Evolutionary conservation across 2,113 vertebrate genomes (phyloP).

Genomic region (Mola mola): DNA sequence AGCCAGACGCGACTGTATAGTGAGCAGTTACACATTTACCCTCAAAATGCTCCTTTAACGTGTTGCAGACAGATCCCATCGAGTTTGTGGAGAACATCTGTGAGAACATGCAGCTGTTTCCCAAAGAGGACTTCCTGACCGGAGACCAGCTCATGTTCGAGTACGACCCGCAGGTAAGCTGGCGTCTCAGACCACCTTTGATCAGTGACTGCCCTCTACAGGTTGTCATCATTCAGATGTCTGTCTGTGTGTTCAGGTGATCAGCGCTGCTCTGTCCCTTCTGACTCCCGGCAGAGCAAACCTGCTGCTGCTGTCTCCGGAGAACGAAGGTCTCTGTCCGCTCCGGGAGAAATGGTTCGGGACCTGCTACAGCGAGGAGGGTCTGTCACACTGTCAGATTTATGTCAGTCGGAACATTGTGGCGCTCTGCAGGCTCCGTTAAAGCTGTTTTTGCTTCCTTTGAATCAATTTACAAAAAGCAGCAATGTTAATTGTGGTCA

Average conservation of each 20-base stretch:
- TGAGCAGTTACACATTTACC: too few relatives aligned
- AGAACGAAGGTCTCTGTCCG: conserved; percentile 88
- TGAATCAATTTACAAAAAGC: too few relatives aligned
- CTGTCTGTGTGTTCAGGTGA: conserved; percentile 80
- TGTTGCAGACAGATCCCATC: conserved; percentile 91
- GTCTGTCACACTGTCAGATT: too few relatives aligned
- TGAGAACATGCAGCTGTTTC: conserved; percentile 97
- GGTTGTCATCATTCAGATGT: too few relatives aligned
- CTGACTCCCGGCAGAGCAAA: conserved; percentile 89
- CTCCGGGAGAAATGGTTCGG: conserved; percentile 93
- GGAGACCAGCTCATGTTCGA: conserved; percentile 95
- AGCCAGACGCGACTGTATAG: too few relatives aligned
- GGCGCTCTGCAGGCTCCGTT: not conserved
- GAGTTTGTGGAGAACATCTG: conserved; percentile 95
- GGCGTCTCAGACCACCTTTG: not conserved
- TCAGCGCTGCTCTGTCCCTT: conserved; percentile 84
- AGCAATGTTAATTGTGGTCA: too few relatives aligned
- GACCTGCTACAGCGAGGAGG: conserved; percentile 89
- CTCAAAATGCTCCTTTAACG: too few relatives aligned
- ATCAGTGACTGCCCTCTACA: conserved; percentile 20
- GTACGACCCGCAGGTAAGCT: conserved; percentile 66
- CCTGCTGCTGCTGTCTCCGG: conserved; percentile 90
- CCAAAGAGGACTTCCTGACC: conserved; percentile 91
- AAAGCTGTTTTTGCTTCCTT: conserved; percentile 29
- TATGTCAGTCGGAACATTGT: too few relatives aligned